A percentile compares a stretch with the other conserved stretches of the same genome.
Evolutionary conservation across 2,797 vertebrate species (phyloP).

Genomic region (Eulemur mongoz): DNA sequence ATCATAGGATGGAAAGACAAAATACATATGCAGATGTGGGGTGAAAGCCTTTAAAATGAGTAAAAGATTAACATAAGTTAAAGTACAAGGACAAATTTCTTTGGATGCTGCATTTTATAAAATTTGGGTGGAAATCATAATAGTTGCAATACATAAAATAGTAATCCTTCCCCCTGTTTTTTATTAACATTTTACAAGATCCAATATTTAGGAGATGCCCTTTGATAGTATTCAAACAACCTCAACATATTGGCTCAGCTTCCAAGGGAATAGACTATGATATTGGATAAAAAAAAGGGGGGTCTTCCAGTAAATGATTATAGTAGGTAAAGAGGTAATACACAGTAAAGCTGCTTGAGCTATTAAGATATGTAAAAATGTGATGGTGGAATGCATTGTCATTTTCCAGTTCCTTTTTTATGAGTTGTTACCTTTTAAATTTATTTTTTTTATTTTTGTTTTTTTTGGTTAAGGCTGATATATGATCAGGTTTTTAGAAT

Average conservation of each 20-base stretch:
- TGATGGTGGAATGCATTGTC: not conserved
- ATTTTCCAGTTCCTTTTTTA: not conserved
- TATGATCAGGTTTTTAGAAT: not conserved
- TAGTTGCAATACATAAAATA: not conserved
- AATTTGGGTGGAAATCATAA: not conserved
- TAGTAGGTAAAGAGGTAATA: not conserved
- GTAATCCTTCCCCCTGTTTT: not conserved
- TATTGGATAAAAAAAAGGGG: not conserved
- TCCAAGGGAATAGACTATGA: not conserved
- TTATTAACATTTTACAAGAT: not conserved
- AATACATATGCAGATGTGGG: not conserved
- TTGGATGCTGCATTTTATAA: not conserved
- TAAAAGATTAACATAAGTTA: not conserved
- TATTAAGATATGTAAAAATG: not conserved
- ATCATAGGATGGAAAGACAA: constrained; percentile 20
- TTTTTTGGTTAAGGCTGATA: not conserved
- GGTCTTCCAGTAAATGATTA: not conserved
- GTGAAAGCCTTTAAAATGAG: not conserved
- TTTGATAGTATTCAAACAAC: not conserved
- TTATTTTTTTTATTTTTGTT: too few species aligned
- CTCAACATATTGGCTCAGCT: not conserved
- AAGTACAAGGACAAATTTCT: not conserved
- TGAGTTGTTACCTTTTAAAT: not conserved
- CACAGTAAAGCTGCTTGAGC: not conserved
- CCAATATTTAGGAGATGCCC: not conserved